Evolutionary conservation across 1,140 invertebrate species (phyloP).

Genomic region (Trichonephila clavipes): DNA sequence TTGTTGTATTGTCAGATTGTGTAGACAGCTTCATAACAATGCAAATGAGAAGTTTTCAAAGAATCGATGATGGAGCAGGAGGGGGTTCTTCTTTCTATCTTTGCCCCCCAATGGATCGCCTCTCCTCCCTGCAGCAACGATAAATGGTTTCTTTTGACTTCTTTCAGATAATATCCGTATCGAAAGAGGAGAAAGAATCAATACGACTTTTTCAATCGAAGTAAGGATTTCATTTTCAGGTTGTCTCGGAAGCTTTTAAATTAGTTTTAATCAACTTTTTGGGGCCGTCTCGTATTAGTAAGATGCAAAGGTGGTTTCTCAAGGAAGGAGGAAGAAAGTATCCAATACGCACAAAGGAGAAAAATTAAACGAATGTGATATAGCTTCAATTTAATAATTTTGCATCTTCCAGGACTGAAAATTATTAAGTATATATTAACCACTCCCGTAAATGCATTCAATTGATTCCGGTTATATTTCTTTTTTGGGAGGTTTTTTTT

Average conservation of each 20-base stretch:
- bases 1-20: constrained; percentile 71
- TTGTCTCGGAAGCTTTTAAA: background rate
- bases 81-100: too few species aligned
- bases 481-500: too few species aligned
- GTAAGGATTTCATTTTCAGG: constrained; percentile 3
- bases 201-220: constrained; percentile 1
- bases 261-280: background rate
- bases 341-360: background rate
- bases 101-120: background rate
- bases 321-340: background rate
- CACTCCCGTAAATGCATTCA: too few species aligned
- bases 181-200: constrained; percentile 9
- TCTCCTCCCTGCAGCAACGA: background rate
- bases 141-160: constrained; percentile 24
- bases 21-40: constrained; percentile 75
- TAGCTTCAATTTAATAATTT: too few species aligned
- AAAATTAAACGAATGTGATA: background rate
- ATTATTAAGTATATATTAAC: too few species aligned
- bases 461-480: too few species aligned
- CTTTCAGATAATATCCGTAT: constrained; percentile 22
- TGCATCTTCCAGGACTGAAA: too few species aligned
- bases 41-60: constrained; percentile 71
- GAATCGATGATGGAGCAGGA: constrained; percentile 48
- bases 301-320: background rate
- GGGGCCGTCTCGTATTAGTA: background rate